Evolutionary conservation across 2,113 vertebrate species (phyloP), one percentile per base, ranked within the genome.

Genomic region (Apodemus sylvaticus): DNA sequence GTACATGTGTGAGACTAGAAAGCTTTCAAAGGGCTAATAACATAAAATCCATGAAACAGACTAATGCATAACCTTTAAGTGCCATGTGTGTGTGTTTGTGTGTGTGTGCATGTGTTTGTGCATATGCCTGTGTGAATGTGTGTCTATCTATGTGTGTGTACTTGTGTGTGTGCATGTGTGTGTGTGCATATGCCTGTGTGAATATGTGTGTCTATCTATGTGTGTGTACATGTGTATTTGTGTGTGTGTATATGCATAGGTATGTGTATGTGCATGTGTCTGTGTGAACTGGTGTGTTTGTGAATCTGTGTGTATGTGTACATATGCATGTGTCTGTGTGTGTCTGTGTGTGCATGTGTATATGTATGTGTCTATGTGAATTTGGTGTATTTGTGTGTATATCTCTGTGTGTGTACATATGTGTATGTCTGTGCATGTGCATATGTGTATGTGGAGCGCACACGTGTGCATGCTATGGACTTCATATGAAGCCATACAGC

Each of bases 211-310:
- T 68, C 12, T 31, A 11, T 34, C 11, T 68, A 31, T 68, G 9
- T 34, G 9, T 36, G 26, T 31, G 26, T 22, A 31, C 12, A 2
- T 66, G 64, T 62, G 3, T 12, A 22, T 62, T 20, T 24, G 1
- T 70, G 14, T n/a, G 0, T n/a, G 26, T 34, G 1, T 36, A 2
- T 53, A 0, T 42, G 14, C 3, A 8, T 45, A 42, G 13, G 73
- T 11, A 10, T 2, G 0, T n/a, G 7, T n/a, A 3, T 39, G 36
- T 73, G 1, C 34, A 3, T 53, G 0, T 42, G 13, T 7, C 22
- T 42, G 22, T 26, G 10, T 26, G 9, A n/a, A n/a, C n/a, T n/a
- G n/a, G n/a, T n/a, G n/a, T n/a, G n/a, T n/a, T n/a, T n/a, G n/a
- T n/a, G n/a, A n/a, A n/a, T 42, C 1, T 71, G 5, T 71, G 10